phyloP scores from a whole-genome alignment of 2,113 vertebrate genomes.

The Erythrolamprus reginae region DNA sequence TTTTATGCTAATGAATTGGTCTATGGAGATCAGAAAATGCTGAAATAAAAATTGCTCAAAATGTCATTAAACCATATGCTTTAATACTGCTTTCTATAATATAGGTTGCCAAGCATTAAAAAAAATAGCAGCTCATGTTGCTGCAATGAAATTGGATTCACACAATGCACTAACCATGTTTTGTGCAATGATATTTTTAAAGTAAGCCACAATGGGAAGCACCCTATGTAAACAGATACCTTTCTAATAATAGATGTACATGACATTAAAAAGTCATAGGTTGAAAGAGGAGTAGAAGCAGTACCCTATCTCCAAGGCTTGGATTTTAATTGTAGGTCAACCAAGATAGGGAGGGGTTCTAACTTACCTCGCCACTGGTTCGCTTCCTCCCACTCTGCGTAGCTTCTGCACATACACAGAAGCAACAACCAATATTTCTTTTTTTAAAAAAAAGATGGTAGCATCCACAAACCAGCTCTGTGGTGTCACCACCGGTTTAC shows the following conservation, averaged over 20 bases:
- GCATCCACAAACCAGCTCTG: too few relatives aligned
- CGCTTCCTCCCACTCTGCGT: too few relatives aligned
- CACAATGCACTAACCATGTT: not conserved
- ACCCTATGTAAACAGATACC: not conserved
- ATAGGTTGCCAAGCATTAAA: not conserved
- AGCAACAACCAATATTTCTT: too few relatives aligned
- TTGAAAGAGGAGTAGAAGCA: not conserved
- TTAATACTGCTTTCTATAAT: not conserved
- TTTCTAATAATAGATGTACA: not conserved
- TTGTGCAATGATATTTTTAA: not conserved
- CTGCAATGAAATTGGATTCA: not conserved
- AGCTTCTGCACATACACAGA: too few relatives aligned
- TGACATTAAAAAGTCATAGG: not conserved
- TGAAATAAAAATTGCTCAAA: not conserved
- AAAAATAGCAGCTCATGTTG: not conserved
- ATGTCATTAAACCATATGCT: not conserved
- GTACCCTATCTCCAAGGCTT: not conserved
- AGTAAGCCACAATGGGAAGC: not conserved
- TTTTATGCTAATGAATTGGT: not conserved
- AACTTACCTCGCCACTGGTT: too few relatives aligned
- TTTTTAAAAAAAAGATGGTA: too few relatives aligned
- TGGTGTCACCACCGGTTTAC: too few relatives aligned
- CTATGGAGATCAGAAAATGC: not conserved
- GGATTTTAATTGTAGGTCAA: not conserved
- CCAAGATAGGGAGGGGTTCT: not conserved